Conservation (phyloP, 2,888 invertebrate species). For the Norana najaformis region DNA sequence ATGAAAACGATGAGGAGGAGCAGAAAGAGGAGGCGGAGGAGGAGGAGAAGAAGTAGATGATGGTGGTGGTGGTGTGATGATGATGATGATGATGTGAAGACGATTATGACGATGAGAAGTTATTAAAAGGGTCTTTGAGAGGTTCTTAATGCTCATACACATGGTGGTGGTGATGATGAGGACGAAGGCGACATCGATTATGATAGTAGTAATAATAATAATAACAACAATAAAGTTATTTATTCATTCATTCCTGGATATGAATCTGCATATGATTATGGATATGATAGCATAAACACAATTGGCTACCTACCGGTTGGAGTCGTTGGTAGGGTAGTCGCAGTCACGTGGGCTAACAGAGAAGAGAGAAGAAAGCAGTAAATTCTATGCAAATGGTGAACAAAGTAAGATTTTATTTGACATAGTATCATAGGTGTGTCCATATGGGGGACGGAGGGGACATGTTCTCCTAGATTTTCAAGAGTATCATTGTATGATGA, state of each 20-base stretch:
- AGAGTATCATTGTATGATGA: no score
- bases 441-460: neutral
- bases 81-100: neutral
- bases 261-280: neutral
- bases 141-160: no score
- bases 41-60: neutral
- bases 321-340: neutral
- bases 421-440: neutral
- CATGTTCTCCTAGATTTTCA: no score
- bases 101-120: neutral
- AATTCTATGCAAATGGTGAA: neutral
- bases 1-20: neutral
- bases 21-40: neutral
- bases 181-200: neutral
- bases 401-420: neutral
- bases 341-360: conserved; percentile 15
- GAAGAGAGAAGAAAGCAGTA: neutral
- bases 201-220: neutral
- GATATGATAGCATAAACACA: neutral
- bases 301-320: neutral
- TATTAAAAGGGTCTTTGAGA: no score
- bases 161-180: no score
- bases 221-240: neutral
- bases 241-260: neutral
- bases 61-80: neutral